Base-by-base conservation (phyloP, 1,140 invertebrate species). In the Eubasilissa regina region DNA sequence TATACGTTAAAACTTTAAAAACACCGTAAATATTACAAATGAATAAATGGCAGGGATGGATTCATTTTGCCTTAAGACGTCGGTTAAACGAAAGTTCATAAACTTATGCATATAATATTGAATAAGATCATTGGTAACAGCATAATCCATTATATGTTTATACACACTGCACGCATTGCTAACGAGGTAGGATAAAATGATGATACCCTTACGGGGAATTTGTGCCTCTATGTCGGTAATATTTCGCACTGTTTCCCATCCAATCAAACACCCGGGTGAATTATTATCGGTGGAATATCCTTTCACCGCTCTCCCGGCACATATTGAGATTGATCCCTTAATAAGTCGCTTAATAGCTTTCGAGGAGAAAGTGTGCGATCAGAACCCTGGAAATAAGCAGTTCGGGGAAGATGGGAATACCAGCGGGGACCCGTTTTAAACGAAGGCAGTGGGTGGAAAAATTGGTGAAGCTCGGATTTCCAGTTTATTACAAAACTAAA, bases 321-420 rank as follows among this genome's bases (percentile, higher is more conserved):
- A 70, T 70, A 70, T 70, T 70, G 66, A 70, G 66, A 70, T 70
- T 70, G 66, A 70, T 53, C 45, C 66, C 66, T 48, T 70, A 70
- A 70, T 70, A 70, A 70, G 66, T 70, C 66, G 66, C 47, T 70
- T 70, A 70, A 70, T 70, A 70, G 66, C 66, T 70, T 70, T 51
- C 47, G 15, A 47, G 66, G 66, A 51, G 47, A 70, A 70, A 51
- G 66, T 70, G 51, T 70, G 66, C 47, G 66, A 70, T 70, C 47
- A 17, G 66, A 70, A 70, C 51, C 48, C 47, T 35, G 47, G 66
- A 48, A 48, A 11, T 19, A 48, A 70, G 47, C 45, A 70, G 45
- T 15, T 66, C 62, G 62, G 62, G 62, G 62, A 66, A 15, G 13
- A 44, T 43, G 60, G 60, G 60, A 64, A 64, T 64, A 21, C 47